Evolutionary conservation across 1,140 invertebrate species (phyloP).

Genomic region (Drosophila nasuta): DNA sequence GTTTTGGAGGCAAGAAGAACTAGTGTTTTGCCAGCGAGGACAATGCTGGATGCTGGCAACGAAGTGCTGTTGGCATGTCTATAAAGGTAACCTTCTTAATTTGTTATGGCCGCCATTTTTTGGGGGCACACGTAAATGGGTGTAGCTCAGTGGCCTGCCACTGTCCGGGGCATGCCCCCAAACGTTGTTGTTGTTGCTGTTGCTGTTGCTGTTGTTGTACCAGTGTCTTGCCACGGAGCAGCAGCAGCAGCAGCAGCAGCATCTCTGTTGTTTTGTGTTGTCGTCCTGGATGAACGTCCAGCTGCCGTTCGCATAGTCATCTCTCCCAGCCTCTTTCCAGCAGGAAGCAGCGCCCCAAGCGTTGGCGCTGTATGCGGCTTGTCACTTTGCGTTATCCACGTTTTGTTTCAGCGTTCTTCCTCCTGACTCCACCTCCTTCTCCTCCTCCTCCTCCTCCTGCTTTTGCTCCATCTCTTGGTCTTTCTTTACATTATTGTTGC

Average conservation of each 20-base stretch:
- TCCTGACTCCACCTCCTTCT: neutral
- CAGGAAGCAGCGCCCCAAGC: slow-evolving; percentile 45
- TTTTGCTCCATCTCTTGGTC: neutral
- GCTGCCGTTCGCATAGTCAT: slow-evolving; percentile 31
- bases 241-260: neutral
- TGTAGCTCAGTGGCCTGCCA: slow-evolving; percentile 45
- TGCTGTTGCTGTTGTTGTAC: neutral
- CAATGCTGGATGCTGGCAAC: slow-evolving; percentile 7
- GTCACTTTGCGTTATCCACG: slow-evolving; percentile 61
- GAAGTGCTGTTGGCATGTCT: slow-evolving; percentile 47
- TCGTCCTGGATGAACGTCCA: slow-evolving; percentile 43
- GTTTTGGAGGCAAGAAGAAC: too few species aligned
- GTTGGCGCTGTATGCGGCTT: slow-evolving; percentile 63
- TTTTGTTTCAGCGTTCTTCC: slow-evolving; percentile 37
- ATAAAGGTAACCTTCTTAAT: slow-evolving; percentile 82
- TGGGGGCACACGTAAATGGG: slow-evolving; percentile 58
- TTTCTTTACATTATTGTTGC: slow-evolving; percentile 18
- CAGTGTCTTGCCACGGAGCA: neutral
- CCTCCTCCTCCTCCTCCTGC: neutral
- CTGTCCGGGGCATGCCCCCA: slow-evolving; percentile 31
- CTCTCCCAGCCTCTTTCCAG: slow-evolving; percentile 34
- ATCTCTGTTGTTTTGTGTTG: slow-evolving; percentile 40
- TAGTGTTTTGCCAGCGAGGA: slow-evolving; percentile 8
- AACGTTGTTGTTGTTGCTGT: neutral
- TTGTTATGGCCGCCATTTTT: slow-evolving; percentile 78